Percentiles rank a stretch among this genome's conserved stretches.
phyloP scores from a whole-genome alignment of 2,797 vertebrate genomes.

The Cetoscarus ocellatus region DNA sequence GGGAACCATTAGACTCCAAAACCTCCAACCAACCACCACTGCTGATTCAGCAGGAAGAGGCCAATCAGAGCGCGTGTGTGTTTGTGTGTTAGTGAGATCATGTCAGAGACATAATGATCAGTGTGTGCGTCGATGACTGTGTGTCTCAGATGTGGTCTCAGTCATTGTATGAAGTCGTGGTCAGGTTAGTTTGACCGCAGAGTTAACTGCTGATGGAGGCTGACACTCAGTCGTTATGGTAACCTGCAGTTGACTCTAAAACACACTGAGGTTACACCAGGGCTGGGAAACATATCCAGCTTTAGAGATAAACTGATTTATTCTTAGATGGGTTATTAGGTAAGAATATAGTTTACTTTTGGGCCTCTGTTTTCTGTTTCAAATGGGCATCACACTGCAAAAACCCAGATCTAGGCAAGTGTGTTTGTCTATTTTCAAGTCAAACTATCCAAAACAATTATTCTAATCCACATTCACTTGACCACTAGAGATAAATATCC shows the following conservation, averaged over 20 bases:
- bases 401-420: too few species aligned
- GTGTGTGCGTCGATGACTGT: conserved; percentile 29
- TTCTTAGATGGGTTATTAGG: too few species aligned
- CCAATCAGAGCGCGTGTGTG: conserved; percentile 36
- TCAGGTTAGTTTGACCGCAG: background rate
- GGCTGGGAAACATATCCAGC: background rate
- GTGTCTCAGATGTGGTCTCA: conserved; percentile 38
- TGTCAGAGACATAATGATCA: conserved; percentile 39
- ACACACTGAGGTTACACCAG: background rate
- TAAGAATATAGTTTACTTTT: too few species aligned
- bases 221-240: conserved; percentile 4
- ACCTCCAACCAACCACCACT: conserved; percentile 45
- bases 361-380: too few species aligned
- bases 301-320: too few species aligned
- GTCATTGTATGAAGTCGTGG: background rate
- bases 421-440: too few species aligned
- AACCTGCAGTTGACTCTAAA: background rate
- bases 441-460: too few species aligned
- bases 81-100: conserved; percentile 30
- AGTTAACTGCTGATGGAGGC: background rate
- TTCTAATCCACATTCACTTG: too few species aligned
- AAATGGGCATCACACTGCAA: too few species aligned
- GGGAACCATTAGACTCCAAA: conserved; percentile 65
- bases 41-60: conserved; percentile 66
- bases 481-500: too few species aligned